A percentile compares a stretch with the other conserved stretches of the same genome.
Evolutionary conservation across 2,888 invertebrate species (phyloP).

Genomic region (Amorpha juglandis): DNA sequence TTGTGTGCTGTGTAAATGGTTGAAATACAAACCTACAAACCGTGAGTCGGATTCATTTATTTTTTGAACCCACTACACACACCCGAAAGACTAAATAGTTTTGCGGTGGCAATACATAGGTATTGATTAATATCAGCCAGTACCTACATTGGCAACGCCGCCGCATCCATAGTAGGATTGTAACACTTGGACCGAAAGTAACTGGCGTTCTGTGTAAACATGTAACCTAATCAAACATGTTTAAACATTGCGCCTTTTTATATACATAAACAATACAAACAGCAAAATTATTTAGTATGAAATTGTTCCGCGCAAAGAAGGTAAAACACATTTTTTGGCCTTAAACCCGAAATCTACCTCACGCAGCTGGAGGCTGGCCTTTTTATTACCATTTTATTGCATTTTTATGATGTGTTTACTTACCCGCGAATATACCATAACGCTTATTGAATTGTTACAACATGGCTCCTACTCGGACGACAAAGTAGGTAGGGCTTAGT

Average conservation of each 20-base stretch:
- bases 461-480: slow-evolving; percentile 18
- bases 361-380: not conserved
- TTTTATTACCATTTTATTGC: slow-evolving; percentile 23
- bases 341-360: slow-evolving; percentile 19
- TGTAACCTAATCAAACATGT: not conserved
- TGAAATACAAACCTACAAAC: too few species aligned
- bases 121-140: too few species aligned
- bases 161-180: too few species aligned
- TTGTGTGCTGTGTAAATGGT: too few species aligned
- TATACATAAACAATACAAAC: not conserved
- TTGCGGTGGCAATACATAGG: too few species aligned
- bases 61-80: too few species aligned
- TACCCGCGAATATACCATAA: slow-evolving; percentile 4
- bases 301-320: not conserved
- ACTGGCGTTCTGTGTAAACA: not conserved
- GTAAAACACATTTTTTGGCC: slow-evolving; percentile 5
- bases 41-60: too few species aligned
- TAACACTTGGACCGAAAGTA: not conserved
- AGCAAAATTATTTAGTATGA: not conserved
- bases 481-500: slow-evolving; percentile 47
- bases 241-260: not conserved
- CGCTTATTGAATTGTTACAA: slow-evolving; percentile 25
- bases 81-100: too few species aligned
- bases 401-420: slow-evolving; percentile 18
- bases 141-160: too few species aligned